phyloP scores from a whole-genome alignment of 2,888 invertebrate species.

The Leptopilina drosophilae region DNA sequence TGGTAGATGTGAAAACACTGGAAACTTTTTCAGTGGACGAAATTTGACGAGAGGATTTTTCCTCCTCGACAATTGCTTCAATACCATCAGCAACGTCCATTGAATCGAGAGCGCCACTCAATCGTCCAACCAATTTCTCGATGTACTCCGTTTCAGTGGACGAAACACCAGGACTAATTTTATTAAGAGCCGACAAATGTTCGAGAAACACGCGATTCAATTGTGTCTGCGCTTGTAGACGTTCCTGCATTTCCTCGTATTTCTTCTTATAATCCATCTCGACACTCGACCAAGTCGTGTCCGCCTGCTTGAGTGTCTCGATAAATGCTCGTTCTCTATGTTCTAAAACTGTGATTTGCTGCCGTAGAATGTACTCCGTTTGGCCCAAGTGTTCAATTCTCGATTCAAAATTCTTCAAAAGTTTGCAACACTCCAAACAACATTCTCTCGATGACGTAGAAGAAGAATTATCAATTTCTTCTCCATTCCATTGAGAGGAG shows the following conservation, averaged over 20 bases:
- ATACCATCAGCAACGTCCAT: conserved; percentile 29
- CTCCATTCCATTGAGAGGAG: conserved; percentile 1
- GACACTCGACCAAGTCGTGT: conserved; percentile 61
- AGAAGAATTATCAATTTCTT: background rate
- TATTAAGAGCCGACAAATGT: conserved; percentile 50
- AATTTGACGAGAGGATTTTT: conserved; percentile 10
- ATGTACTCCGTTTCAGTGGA: conserved; percentile 33
- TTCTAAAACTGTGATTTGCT: conserved; percentile 60
- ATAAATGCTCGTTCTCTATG: conserved; percentile 60
- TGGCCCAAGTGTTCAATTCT: conserved; percentile 51
- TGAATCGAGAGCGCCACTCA: conserved; percentile 7
- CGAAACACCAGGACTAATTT: background rate
- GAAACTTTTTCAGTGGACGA: too few relatives aligned
- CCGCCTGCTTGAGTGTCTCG: conserved; percentile 61
- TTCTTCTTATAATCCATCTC: conserved; percentile 59
- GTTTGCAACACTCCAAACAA: conserved; percentile 79
- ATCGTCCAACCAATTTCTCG: conserved; percentile 38
- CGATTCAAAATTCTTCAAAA: conserved; percentile 78
- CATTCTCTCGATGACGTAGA: conserved; percentile 65
- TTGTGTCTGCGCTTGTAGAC: conserved; percentile 58
- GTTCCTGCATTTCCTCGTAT: conserved; percentile 55
- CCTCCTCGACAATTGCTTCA: conserved; percentile 44
- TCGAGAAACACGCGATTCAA: conserved; percentile 57
- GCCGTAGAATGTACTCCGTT: conserved; percentile 54
- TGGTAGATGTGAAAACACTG: too few relatives aligned